Evolutionary conservation across 2,888 invertebrate species (phyloP), one percentile per base, ranked within the genome.

Genomic region (Trichogramma dendrolimi): DNA sequence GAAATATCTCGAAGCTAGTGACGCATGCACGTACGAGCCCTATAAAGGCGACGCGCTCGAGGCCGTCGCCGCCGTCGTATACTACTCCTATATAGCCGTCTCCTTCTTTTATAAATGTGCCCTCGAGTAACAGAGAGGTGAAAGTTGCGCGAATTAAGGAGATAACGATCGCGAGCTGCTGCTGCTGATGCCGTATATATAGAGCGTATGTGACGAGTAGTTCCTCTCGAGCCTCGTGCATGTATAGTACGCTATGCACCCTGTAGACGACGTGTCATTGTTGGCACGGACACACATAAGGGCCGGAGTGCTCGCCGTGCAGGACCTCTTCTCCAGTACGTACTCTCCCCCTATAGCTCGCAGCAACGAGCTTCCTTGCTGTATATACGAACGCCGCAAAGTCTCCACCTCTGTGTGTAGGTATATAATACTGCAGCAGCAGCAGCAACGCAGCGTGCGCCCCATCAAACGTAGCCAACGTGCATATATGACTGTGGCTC

Each of bases 61-160:
- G 42, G 43, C n/a, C 53, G 47, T 39, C 8, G 40, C 4, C n/a
- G 43, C 38, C 27, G 27, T 27, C 27, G 27, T 27, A 27, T 27
- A 27, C 27, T 2, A 27, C 27, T 27, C 2, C 27, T 27, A 27
- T 27, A 27, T 27, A 27, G 14, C 54, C 27, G 47, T 53, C 38
- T 42, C 14, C 27, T 14, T 40, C 7, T 14, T n/a, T 27, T 47
- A 48, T 11, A 48, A 6, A 14, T 5, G 48, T 14, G 48, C 7
- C 10, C 49, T 39, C 51, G 56, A 58, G 54, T 62, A 60, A 61
- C 62, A 62, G 62, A 62, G 58, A 58, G 60, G 55, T 57, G 27
- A 5, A 5, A 27, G 43, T 39, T 10, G 52, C 55, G 46, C 27
- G 27, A 27, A 27, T 27, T 27, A 27, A 27, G 27, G 27, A 27